Evolutionary conservation across 1,140 invertebrate species (phyloP).

Genomic region (Belonocnema kinseyi): DNA sequence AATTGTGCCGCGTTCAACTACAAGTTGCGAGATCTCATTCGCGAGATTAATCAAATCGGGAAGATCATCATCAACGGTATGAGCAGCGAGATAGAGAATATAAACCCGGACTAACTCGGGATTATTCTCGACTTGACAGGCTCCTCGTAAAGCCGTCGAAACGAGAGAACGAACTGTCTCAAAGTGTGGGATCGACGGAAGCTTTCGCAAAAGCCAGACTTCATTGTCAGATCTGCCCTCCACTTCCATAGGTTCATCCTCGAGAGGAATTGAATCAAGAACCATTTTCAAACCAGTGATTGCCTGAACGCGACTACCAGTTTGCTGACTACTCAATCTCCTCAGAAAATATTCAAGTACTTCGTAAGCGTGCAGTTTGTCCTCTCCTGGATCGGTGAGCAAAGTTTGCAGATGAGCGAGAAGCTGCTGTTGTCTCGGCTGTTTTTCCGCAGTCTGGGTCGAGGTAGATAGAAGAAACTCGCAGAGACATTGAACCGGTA

Average conservation of each 20-base stretch:
- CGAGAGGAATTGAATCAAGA: constrained; percentile 70
- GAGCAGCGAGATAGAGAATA: constrained; percentile 88
- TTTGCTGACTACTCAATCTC: constrained; percentile 88
- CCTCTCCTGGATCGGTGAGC: constrained; percentile 79
- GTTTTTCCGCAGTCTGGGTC: constrained; percentile 75
- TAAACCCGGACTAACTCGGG: constrained; percentile 91
- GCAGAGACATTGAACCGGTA: constrained; percentile 97
- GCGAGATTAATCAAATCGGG: constrained; percentile 81
- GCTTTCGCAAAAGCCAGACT: constrained; percentile 86
- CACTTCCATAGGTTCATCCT: constrained; percentile 72
- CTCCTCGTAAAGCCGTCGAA: constrained; percentile 84
- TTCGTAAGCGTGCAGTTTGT: constrained; percentile 82
- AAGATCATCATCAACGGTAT: constrained; percentile 81
- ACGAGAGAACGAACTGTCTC: constrained; percentile 80
- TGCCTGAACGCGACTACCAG: constrained; percentile 85
- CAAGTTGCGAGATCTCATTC: constrained; percentile 91
- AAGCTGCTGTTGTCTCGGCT: constrained; percentile 87
- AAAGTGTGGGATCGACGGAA: constrained; percentile 86
- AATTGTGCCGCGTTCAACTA: constrained; percentile 94
- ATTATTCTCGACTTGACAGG: constrained; percentile 94
- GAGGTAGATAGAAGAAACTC: constrained; percentile 93
- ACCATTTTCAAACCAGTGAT: constrained; percentile 81
- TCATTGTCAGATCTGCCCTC: constrained; percentile 71
- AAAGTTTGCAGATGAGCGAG: constrained; percentile 85
- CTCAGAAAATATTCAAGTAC: constrained; percentile 95